Base-by-base conservation (phyloP, 1,140 invertebrate genomes). In the Campoletis sonorensis region DNA sequence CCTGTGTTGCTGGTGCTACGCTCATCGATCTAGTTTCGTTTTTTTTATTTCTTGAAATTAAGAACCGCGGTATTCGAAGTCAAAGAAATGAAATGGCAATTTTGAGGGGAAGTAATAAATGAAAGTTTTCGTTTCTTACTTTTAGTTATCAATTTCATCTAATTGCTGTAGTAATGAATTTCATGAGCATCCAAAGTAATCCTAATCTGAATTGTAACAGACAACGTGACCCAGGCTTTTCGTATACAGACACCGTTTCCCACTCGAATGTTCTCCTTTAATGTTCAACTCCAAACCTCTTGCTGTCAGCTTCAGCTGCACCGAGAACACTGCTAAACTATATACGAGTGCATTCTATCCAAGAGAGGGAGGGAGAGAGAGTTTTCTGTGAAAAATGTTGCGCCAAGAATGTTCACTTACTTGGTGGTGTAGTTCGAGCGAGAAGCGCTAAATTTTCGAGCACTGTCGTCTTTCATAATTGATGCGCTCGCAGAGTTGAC, bases 271-370 rank as follows among this genome's bases (percentile, higher is more conserved):
- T 64, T 64, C 61, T 64, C 61, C 61, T 64, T 64, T 26, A 26
- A 26, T 26, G 61, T 64, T 64, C 21, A 64, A 64, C 61, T 64
- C 23, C 61, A 23, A 23, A 64, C 61, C 61, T 64, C 61, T 64
- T 27, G 61, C 61, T 64, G 61, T 64, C 61, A 64, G 61, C 21
- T 64, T 26, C 61, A 64, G 61, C 61, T n/a, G 23, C 61, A 23
- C 21, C 1, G 8, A 45, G 40, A 26, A 13, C 10, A 64, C 11
- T 64, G 61, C 23, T 3, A 64, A 64, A 64, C 21, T 26, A n/a
- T n/a, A n/a, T n/a, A 64, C 61, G 61, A 10, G 11, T 26, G 21
- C 23, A 64, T 64, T 26, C 21, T 64, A 26, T 23, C n/a, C 61
- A 0, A 64, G 61, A 23, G n/a, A 37, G 37, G 10, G 37, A 37